Conservation (phyloP, 2,113 vertebrate genomes). For the Rattus norvegicus region DNA sequence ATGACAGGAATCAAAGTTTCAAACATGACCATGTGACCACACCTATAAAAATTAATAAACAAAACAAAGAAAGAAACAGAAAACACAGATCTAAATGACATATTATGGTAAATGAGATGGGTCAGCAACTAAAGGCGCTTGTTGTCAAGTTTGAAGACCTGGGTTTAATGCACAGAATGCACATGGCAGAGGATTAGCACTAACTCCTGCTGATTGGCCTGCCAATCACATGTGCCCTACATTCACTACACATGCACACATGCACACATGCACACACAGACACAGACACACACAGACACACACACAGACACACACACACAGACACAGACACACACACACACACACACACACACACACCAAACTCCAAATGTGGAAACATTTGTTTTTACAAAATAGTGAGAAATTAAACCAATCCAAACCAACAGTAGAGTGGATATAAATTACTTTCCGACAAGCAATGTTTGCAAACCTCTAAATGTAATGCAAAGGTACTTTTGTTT, state of each 20-base stretch:
- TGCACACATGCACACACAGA: background rate
- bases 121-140: background rate
- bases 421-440: constrained; percentile 26
- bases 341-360: background rate
- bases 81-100: background rate
- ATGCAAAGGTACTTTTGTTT: background rate
- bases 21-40: background rate
- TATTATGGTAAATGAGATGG: background rate
- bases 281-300: background rate
- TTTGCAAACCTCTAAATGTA: background rate
- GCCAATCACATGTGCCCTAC: too few relatives aligned
- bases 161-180: background rate
- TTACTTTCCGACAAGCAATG: background rate
- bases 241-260: background rate
- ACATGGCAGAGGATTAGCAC: too few relatives aligned
- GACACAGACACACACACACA: background rate
- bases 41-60: background rate
- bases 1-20: background rate
- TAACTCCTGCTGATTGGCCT: background rate
- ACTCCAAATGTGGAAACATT: background rate
- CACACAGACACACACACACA: background rate
- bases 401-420: background rate
- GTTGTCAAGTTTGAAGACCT: background rate
- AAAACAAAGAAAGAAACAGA: background rate
- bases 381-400: background rate